Base-by-base conservation (phyloP, 1,140 invertebrate species). In the Cyrtorhinus lividipennis region DNA sequence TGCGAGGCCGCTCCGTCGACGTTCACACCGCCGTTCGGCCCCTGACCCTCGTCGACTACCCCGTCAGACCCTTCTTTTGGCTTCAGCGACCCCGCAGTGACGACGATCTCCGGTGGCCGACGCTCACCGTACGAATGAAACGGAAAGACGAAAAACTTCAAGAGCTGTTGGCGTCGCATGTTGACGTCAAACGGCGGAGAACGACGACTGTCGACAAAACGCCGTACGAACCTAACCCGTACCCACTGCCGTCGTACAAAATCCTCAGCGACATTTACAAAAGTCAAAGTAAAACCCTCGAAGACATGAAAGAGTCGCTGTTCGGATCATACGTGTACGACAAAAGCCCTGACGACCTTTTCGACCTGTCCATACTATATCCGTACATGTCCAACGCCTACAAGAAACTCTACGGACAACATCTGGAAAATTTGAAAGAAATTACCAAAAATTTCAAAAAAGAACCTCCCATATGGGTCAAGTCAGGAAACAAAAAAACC, bases 251-350 rank as follows among this genome's bases (percentile, higher is more conserved):
- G 2, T 27, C 46, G 2, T 56, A 15, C 25, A 1, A 12, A 23
- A 57, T 63, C 3, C 48, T 63, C 15, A 63, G 25, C 1, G 62
- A 63, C 12, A 56, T 63, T 1, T 56, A 30, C 26, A 63, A 63
- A 63, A 58, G 27, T 24, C 62, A 63, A 63, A 63, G 53, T 12
- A 56, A 57, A 56, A 56, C 62, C n/a, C 24, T 63, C 20, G 56
- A 63, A 63, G 62, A 63, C 3, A 56, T 57, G 24, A 59, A 56
- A 69, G 46, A 45, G 20, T 59, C 65, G 67, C 72, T 74, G 88
- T 85, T 80, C 88, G 88, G 63, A 8, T 24, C 56, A 23, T 26
- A 15, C 24, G 58, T 18, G 27, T 59, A 26, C n/a, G 25, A 30
- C n/a, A 30, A 30, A 15, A 24, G 24, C n/a, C 10, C 18, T n/a